These are phyloP conservation scores for Nasonia giraulti DNA, from an alignment of 1,140 invertebrate species.

Conservation along the genomic window DNA sequence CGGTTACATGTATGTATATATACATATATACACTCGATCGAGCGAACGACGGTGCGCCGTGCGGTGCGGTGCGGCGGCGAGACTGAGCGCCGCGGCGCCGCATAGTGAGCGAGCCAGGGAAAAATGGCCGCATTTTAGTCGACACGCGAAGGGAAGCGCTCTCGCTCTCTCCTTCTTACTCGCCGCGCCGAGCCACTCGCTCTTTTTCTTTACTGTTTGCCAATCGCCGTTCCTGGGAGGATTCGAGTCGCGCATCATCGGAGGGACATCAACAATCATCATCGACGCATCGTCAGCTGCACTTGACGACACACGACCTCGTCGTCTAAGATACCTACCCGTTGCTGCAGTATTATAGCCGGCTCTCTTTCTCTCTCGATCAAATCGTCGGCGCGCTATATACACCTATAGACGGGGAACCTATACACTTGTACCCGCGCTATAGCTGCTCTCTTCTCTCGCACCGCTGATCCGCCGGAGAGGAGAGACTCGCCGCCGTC, in stretches of 20 bases:
- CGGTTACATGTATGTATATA: too few species aligned
- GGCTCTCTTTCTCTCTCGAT: conserved; percentile 48
- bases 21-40: not conserved
- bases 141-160: conserved; percentile 56
- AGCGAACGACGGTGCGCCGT: not conserved
- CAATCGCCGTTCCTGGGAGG: conserved; percentile 62
- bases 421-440: not conserved
- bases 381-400: not conserved
- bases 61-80: too few species aligned
- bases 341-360: conserved; percentile 60
- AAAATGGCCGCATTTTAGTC: conserved; percentile 74
- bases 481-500: conserved; percentile 1
- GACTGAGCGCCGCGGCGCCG: not conserved
- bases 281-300: not conserved
- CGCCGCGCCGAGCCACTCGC: conserved; percentile 39
- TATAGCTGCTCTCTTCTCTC: not conserved
- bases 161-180: conserved; percentile 18
- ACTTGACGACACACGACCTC: not conserved
- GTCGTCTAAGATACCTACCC: conserved; percentile 18
- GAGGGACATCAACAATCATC: not conserved
- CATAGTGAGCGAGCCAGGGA: conserved; percentile 23
- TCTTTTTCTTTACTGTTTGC: conserved; percentile 72
- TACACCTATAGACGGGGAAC: not conserved
- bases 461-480: not conserved
- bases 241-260: conserved; percentile 60